Conservation (phyloP, 2,888 invertebrate species). For the Sesamia inferens region DNA sequence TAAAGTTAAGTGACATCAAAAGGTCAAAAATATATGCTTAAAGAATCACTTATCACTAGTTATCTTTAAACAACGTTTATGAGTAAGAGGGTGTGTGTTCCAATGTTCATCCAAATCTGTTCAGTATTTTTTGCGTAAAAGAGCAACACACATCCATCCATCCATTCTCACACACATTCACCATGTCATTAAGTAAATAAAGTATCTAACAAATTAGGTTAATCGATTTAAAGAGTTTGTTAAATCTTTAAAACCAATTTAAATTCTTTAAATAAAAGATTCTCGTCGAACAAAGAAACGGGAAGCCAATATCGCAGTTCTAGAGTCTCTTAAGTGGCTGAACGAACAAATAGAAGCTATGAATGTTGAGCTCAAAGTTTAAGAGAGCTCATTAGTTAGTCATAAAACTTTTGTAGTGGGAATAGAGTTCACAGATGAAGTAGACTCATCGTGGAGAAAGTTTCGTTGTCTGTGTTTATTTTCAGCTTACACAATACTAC, state of each 20-base stretch:
- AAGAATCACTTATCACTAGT: no score
- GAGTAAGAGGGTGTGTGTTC: no score
- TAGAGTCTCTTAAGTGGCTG: conserved; percentile 36
- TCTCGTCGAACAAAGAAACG: conserved; percentile 24
- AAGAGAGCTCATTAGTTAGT: conserved; percentile 54
- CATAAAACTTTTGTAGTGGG: conserved; percentile 52
- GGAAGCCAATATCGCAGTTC: conserved; percentile 14
- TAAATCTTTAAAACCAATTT: conserved; percentile 9
- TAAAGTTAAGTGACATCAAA: no score
- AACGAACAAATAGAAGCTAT: conserved; percentile 52
- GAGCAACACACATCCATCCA: no score
- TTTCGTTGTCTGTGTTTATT: conserved; percentile 18
- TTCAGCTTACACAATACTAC: background rate
- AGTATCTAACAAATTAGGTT: no score
- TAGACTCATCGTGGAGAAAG: conserved; percentile 15
- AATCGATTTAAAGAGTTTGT: background rate
- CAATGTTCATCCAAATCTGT: no score
- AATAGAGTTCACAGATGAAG: conserved; percentile 38
- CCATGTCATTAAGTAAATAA: no score
- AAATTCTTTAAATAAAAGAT: conserved; percentile 35
- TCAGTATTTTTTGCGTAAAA: no score
- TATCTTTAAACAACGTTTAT: no score
- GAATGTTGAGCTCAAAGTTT: conserved; percentile 48
- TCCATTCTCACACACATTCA: no score
- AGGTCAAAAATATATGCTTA: no score